Evolutionary conservation across 2,888 invertebrate genomes (phyloP).

Genomic region (Platerodrilus igneus): DNA sequence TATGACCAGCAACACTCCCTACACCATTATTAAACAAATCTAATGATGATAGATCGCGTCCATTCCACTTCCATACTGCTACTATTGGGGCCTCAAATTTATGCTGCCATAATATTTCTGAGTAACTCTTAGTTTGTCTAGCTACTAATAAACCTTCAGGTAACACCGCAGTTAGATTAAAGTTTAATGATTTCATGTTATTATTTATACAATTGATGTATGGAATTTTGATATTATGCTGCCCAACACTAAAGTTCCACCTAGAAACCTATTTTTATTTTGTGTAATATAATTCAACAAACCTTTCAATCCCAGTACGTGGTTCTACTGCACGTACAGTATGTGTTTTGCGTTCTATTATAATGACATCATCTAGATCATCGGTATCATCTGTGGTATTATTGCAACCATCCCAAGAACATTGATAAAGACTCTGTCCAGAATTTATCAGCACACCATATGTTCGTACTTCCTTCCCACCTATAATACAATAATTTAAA

Average conservation of each 20-base stretch:
- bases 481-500: constrained; percentile 40
- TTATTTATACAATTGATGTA: constrained; percentile 44
- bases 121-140: constrained; percentile 36
- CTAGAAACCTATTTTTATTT: constrained; percentile 44
- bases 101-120: constrained; percentile 37
- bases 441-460: constrained; percentile 77
- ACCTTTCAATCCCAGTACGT: constrained; percentile 79
- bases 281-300: constrained; percentile 8
- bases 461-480: constrained; percentile 81
- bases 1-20: constrained; percentile 28
- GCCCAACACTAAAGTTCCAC: constrained; percentile 95
- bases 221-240: constrained; percentile 70
- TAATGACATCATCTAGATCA: constrained; percentile 55
- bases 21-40: constrained; percentile 63
- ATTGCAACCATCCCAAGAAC: constrained; percentile 67
- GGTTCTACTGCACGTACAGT: constrained; percentile 89
- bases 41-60: constrained; percentile 61
- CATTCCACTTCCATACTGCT: constrained; percentile 76
- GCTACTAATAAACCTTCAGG: constrained; percentile 67
- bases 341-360: constrained; percentile 78
- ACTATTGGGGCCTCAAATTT: constrained; percentile 82
- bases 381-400: constrained; percentile 58
- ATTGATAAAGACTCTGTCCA: constrained; percentile 72
- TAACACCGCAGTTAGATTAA: constrained; percentile 62
- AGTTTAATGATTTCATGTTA: constrained; percentile 40